phyloP scores from a whole-genome alignment of 2,113 vertebrate genomes.

The Neodontobutis hainanensis region DNA sequence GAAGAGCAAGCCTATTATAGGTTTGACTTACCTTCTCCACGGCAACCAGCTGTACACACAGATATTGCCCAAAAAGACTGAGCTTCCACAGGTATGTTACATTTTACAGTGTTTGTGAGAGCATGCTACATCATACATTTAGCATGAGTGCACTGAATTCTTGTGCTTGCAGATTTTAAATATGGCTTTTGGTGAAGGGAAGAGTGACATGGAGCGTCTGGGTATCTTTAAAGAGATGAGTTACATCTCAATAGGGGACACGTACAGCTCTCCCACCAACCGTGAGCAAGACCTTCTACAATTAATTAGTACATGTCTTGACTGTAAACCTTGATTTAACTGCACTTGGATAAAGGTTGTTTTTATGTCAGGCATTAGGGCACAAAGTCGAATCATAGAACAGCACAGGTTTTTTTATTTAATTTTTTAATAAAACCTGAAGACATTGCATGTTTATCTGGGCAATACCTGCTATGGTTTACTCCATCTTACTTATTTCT shows the following conservation, averaged over 20 bases:
- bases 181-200: conserved; percentile 68
- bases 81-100: conserved; percentile 14
- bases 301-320: too few species aligned
- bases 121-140: background rate
- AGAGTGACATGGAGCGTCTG: conserved; percentile 87
- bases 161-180: conserved; percentile 8
- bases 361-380: too few species aligned
- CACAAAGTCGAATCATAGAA: too few species aligned
- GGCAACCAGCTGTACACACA: conserved; percentile 34
- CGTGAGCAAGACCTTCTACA: conserved; percentile 29
- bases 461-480: too few species aligned
- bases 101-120: background rate
- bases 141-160: conserved; percentile 2
- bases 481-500: conserved; percentile 1
- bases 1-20: background rate
- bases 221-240: conserved; percentile 91
- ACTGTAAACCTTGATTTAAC: too few species aligned
- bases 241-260: conserved; percentile 86
- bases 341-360: too few species aligned
- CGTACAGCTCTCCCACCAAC: conserved; percentile 71
- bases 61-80: background rate
- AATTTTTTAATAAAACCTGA: too few species aligned
- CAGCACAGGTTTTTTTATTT: too few species aligned
- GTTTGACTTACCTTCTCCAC: conserved; percentile 34
- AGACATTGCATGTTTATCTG: too few species aligned